These are phyloP conservation scores for Chalcis sispes DNA, from an alignment of 2,888 invertebrate genomes.

Conservation along the genomic window DNA sequence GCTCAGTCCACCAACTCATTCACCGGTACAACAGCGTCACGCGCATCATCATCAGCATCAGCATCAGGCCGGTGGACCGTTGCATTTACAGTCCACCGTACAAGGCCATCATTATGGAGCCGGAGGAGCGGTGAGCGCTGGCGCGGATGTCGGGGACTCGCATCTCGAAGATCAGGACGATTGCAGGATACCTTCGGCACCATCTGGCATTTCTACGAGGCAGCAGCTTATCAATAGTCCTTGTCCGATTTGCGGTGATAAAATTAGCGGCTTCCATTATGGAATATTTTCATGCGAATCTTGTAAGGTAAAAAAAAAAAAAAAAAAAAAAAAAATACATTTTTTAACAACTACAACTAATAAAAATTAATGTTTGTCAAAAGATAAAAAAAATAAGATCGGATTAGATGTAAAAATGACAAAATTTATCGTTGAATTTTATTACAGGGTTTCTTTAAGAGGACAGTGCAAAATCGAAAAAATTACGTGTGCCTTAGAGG, in stretches of 20 bases:
- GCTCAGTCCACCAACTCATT: constrained; percentile 84
- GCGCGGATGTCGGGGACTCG: constrained; percentile 53
- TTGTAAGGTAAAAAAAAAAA: constrained; percentile 81
- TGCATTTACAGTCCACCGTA: constrained; percentile 47
- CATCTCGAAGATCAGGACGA: constrained; percentile 70
- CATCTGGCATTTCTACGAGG: constrained; percentile 86
- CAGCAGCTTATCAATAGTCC: constrained; percentile 95
- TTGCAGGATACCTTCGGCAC: constrained; percentile 76
- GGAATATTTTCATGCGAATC: constrained; percentile 99
- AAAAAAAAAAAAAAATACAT: background rate
- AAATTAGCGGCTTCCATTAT: constrained; percentile 97
- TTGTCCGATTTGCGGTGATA: constrained; percentile 96
- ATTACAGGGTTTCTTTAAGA: constrained; percentile 92
- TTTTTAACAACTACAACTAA: background rate
- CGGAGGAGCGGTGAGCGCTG: background rate
- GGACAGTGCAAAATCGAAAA: constrained; percentile 98
- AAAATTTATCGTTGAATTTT: too few relatives aligned
- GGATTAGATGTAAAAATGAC: too few relatives aligned
- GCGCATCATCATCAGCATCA: constrained; percentile 74
- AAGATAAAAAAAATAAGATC: too few relatives aligned
- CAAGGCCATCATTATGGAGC: constrained; percentile 64
- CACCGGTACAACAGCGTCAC: constrained; percentile 84
- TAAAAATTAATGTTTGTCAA: too few relatives aligned
- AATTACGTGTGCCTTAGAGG: constrained; percentile 95
- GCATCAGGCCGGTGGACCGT: constrained; percentile 77